Evolutionary conservation across 2,888 invertebrate genomes (phyloP), one percentile per base, ranked within the genome.

Genomic region (Opisthograptis luteolata): DNA sequence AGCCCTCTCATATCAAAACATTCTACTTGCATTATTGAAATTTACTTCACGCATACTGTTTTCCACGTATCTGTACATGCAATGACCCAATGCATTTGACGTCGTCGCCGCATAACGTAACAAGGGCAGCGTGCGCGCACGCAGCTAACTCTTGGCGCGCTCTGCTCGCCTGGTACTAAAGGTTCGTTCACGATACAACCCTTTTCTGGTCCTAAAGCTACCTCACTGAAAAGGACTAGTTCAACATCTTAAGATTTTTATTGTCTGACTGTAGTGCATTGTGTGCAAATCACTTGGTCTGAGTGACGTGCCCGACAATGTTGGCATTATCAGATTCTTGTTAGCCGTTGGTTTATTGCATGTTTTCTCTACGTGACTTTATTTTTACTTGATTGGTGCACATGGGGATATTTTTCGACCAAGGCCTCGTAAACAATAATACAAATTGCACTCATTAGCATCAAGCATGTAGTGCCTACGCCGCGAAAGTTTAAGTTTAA

Each of bases 131-230:
- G 66, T 56, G 66, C 49, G 57, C 51, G 45, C 60, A 64, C 56
- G 64, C 65, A 60, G 44, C 66, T 58, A 79, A 64, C 80, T 64
- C 79, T 69, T 78, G 58, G 55, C 57, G 42, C 25, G 44, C 62
- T 79, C 73, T 87, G 79, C 58, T 63, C 62, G 71, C 85, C 85
- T 87, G 71, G 83, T 87, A 69, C 39, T 60, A 68, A 87, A 87
- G 86, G 84, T 87, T 84, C 78, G 74, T 62, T 73, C 68, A 70
- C 71, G 67, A 74, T 68, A 77, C 80, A 87, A 86, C 87, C 87
- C 87, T 87, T 87, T 82, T 75, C 77, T 78, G 73, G 82, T 79
- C 79, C 83, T 84, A 80, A 78, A 79, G 70, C 62, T 66, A 58
- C 58, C 58, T 60, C 56, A 59, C 66, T 70, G 65, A 74, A 74